Evolutionary conservation across 1,140 invertebrate species (phyloP).

Genomic region (Trialeurodes vaporariorum): DNA sequence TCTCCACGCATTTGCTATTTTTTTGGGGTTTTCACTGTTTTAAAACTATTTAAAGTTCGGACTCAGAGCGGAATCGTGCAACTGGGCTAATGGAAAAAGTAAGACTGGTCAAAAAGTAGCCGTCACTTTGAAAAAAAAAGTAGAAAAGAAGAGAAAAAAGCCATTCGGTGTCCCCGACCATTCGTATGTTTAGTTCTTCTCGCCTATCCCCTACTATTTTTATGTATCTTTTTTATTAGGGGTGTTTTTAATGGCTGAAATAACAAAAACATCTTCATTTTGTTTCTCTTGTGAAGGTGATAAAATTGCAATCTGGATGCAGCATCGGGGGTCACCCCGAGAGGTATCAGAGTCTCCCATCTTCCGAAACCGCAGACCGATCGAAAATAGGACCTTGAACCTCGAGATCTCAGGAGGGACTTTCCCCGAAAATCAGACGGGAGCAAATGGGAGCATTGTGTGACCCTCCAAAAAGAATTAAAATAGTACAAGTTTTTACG

Average conservation of each 20-base stretch:
- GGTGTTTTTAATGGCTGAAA: neutral
- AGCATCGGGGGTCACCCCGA: neutral
- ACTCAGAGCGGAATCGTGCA: too few species aligned
- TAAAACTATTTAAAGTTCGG: too few species aligned
- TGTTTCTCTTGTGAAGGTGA: neutral
- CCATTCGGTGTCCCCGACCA: neutral
- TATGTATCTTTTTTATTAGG: slow-evolving; percentile 1
- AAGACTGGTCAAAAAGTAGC: neutral
- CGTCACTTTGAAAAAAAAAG: too few species aligned
- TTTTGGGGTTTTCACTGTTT: too few species aligned
- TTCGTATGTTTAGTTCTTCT: too few species aligned
- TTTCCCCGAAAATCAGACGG: neutral
- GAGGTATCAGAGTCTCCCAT: too few species aligned
- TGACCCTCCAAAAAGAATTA: neutral
- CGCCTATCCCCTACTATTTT: neutral
- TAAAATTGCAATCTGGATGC: neutral
- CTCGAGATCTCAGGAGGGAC: neutral
- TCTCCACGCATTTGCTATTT: too few species aligned
- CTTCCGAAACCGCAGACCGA: too few species aligned
- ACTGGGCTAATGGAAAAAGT: neutral
- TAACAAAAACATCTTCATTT: slow-evolving; percentile 1
- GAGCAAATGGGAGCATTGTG: neutral
- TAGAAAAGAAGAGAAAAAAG: neutral
- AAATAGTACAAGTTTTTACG: neutral
- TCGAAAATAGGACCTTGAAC: too few species aligned